phyloP scores from a whole-genome alignment of 2,888 invertebrate genomes.

The Erpobdella octoculata region DNA sequence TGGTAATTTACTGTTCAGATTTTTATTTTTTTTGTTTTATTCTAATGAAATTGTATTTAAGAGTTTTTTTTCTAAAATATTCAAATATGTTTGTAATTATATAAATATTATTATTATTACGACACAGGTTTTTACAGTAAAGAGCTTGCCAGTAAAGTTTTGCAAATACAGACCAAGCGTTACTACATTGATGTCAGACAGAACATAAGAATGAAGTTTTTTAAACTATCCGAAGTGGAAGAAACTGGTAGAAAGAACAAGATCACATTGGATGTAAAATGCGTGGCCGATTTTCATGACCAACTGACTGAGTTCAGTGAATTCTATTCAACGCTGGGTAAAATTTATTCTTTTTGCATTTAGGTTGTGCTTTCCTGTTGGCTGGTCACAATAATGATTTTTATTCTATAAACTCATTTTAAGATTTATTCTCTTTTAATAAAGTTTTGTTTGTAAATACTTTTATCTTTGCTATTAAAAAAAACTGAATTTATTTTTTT shows the following conservation, averaged over 20 bases:
- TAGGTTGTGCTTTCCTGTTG: no score
- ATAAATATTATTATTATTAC: no score
- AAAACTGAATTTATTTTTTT: not conserved
- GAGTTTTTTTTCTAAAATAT: no score
- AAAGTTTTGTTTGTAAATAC: no score
- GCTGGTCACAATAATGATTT: no score
- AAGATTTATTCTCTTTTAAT: no score
- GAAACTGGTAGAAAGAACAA: constrained; percentile 92
- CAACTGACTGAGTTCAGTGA: constrained; percentile 91
- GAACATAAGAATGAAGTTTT: constrained; percentile 91
- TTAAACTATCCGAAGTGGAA: constrained; percentile 98
- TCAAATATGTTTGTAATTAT: no score
- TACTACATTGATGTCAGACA: constrained; percentile 99
- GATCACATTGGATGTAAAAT: constrained; percentile 89
- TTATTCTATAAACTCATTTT: no score
- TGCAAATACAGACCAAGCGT: constrained; percentile 95
- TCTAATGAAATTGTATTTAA: no score
- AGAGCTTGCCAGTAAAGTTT: constrained; percentile 93
- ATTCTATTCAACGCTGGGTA: constrained; percentile 84
- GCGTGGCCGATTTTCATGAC: constrained; percentile 93
- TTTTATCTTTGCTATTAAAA: not conserved
- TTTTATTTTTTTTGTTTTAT: no score
- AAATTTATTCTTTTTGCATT: no score
- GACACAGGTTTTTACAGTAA: constrained; percentile 50
- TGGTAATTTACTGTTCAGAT: no score